Percentiles rank a stretch among this genome's conserved stretches.
Evolutionary conservation across 2,888 invertebrate genomes (phyloP).

Genomic region (Limnephilus marmoratus): DNA sequence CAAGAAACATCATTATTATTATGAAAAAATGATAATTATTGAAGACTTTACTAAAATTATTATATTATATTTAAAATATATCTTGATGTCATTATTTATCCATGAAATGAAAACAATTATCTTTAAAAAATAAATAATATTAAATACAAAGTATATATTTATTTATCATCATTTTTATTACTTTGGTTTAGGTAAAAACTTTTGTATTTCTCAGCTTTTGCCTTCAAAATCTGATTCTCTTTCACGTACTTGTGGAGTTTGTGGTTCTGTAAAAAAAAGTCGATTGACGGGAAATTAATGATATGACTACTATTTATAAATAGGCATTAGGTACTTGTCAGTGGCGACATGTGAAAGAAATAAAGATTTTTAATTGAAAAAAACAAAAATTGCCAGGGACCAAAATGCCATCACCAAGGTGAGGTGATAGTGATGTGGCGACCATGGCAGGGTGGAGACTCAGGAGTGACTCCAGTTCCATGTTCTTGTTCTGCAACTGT

Average conservation of each 20-base stretch:
- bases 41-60: not conserved
- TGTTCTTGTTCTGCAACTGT: conserved; percentile 21
- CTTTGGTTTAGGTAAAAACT: conserved; percentile 70
- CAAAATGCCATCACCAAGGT: not conserved
- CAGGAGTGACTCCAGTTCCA: not conserved
- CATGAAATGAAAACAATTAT: conserved; percentile 11
- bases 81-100: conserved; percentile 2
- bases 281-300: not conserved
- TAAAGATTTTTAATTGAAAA: too few species aligned
- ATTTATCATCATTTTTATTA: not conserved
- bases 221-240: conserved; percentile 76
- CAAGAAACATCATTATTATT: not conserved
- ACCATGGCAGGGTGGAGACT: not conserved
- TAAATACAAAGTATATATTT: not conserved
- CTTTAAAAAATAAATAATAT: not conserved
- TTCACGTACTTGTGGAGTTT: conserved; percentile 74
- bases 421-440: not conserved
- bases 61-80: conserved; percentile 11
- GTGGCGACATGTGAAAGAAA: too few species aligned
- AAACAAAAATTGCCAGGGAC: too few species aligned
- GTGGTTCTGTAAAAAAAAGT: conserved; percentile 72
- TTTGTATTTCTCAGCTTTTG: conserved; percentile 73
- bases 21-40: not conserved
- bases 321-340: too few species aligned
- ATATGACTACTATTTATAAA: not conserved